Base-by-base conservation (phyloP, 2,797 vertebrate species). In the Crocodylus rhombifer region DNA sequence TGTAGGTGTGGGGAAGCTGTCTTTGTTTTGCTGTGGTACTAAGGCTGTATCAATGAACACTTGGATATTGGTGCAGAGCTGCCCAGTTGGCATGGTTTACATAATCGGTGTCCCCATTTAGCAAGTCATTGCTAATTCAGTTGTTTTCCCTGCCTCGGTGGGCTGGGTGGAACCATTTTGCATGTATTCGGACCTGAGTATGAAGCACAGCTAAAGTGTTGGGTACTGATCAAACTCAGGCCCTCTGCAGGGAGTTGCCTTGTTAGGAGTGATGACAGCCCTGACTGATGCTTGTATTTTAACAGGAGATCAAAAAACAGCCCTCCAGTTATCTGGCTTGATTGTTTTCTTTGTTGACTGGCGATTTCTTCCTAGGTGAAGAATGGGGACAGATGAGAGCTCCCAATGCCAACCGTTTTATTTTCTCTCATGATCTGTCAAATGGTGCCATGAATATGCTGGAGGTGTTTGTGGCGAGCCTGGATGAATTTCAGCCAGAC, bases 391-490 rank as follows among this genome's bases (percentile, higher is more conserved):
- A 92, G 3, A 97, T 97, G 64, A 98, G 76, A 96, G 99, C 99
- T 2, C 99, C 99, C n/a, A 97, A 98, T 67, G 99, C 99, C 82
- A 99, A 99, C 97, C 99, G 99, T 92, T 99, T 99, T 96, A 99
- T 99, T 98, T 99, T 99, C 97, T 99, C 99, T 71, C 99, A 99
- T 1, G 99, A 99, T 55, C 95, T 99, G 58, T 99, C 99, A 78
- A 99, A 99, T 2, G 99, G 99, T 0, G 98, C 98, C 95, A 99
- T 99, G 98, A 99, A 98, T 80, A 98, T 98, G 60, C 97, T 99
- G 97, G 99, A 99, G 97, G 98, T 98, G 11, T 99, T 99, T n/a
- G 98, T 99, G 94, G 98, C 98, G 62, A 99, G 99, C 93, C 96
- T 99, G 97, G 99, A 99, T 56, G 99, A 99, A 87, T 99, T 99